These are phyloP conservation scores for Dromas ardeola DNA, from an alignment of 2,113 vertebrate genomes.

Conservation along the genomic window DNA sequence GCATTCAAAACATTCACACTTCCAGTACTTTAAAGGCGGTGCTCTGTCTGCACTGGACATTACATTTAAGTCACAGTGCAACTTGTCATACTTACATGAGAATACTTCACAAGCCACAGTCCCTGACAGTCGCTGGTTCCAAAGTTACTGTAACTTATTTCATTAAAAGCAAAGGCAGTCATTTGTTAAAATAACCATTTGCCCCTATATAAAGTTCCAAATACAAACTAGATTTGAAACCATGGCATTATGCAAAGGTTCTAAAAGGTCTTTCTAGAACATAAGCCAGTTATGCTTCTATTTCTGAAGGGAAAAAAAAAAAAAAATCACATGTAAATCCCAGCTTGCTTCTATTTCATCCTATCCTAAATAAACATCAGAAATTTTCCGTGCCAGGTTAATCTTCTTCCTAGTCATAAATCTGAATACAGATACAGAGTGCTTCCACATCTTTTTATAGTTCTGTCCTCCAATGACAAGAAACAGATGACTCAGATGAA, in stretches of 20 bases:
- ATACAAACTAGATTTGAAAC: neutral
- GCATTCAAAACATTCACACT: neutral
- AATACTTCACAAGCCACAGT: neutral
- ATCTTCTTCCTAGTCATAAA: conserved; percentile 35
- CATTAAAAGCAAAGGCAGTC: neutral
- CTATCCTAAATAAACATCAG: conserved; percentile 11
- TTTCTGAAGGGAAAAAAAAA: neutral
- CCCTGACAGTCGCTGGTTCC: neutral
- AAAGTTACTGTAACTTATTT: neutral
- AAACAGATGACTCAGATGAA: conserved; percentile 64
- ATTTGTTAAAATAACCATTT: neutral
- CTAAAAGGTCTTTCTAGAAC: neutral
- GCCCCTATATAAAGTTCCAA: neutral
- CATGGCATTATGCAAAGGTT: neutral
- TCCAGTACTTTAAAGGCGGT: neutral
- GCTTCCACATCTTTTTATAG: conserved; percentile 54
- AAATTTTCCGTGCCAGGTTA: conserved; percentile 11
- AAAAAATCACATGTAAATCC: neutral
- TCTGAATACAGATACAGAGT: neutral
- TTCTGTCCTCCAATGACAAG: conserved; percentile 36
- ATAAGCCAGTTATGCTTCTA: neutral
- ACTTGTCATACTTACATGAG: fast-evolving
- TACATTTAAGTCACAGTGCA: neutral
- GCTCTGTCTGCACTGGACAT: neutral
- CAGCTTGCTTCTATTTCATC: neutral